Base-by-base conservation (phyloP, 1,140 invertebrate species). In the Hesperophylax magnus region DNA sequence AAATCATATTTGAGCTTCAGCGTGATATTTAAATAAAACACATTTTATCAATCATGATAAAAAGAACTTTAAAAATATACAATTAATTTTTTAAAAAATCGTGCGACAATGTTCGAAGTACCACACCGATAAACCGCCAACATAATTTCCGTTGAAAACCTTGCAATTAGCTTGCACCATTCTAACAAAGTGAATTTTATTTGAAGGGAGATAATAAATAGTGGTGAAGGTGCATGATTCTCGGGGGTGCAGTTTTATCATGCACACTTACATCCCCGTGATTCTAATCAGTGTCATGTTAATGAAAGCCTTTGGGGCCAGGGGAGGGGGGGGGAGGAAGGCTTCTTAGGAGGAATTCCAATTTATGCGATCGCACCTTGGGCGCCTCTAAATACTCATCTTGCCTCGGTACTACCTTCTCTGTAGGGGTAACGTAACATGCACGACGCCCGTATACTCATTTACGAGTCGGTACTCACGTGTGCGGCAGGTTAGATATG, bases 201-300 rank as follows among this genome's bases (percentile, higher is more conserved):
- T 77, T 47, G 39, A 60, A n/a, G 27, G 24, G 75, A 27, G 5
- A 63, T 77, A 61, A 77, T 20, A 61, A 61, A 61, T 47, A 14
- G 39, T 31, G 39, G 39, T 5, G 27, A 34, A 67, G 63, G 67
- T 71, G 67, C 67, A 71, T 52, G 39, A 47, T 15, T 52, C 67
- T 71, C 39, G 6, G 9, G 67, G 67, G 67, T 52, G 67, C 67
- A 77, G 47, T 76, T 65, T 81, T 81, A 81, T 81, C 80, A 77
- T 77, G 80, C 80, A 81, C 78, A 58, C 65, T 81, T 61, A 67
- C 63, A 54, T 58, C 80, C 80, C 80, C 52, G 75, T 75, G 80
- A 81, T 81, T 81, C 80, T 81, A 81, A 81, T 81, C 80, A 81
- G 80, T 81, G 80, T 81, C 80, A 81, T 81, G 80, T 81, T 81